Evolutionary conservation across 2,113 vertebrate species (phyloP).

Genomic region (Sprattus sprattus): DNA sequence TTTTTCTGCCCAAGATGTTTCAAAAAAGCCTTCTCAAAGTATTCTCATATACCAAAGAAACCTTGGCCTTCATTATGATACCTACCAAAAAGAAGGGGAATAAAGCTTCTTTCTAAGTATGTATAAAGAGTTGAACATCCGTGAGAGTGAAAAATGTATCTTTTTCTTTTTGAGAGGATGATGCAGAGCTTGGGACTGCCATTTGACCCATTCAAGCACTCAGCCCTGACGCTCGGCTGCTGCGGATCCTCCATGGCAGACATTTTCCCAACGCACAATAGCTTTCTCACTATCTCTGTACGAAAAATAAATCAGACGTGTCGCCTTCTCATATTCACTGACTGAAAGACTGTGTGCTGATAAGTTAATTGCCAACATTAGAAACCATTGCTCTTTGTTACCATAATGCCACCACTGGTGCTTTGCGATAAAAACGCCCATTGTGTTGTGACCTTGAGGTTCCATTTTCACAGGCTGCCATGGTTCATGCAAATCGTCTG

Average conservation of each 20-base stretch:
- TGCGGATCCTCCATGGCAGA: not conserved
- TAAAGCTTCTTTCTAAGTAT: not conserved
- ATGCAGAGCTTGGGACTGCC: not conserved
- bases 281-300: not conserved
- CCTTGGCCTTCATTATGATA: not conserved
- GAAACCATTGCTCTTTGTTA: slow-evolving; percentile 47
- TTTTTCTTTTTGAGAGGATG: not conserved
- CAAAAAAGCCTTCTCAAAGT: not conserved
- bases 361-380: slow-evolving; percentile 67
- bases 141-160: not conserved
- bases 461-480: slow-evolving; percentile 51
- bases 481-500: slow-evolving; percentile 30
- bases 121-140: not conserved
- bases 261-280: not conserved
- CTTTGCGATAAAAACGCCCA: slow-evolving; percentile 52
- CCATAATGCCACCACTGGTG: slow-evolving; percentile 52
- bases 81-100: not conserved
- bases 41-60: not conserved
- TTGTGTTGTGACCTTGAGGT: slow-evolving; percentile 60
- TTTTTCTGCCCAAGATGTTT: not conserved
- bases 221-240: not conserved
- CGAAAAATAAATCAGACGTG: slow-evolving; percentile 47
- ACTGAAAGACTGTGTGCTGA: slow-evolving; percentile 58
- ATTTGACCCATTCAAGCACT: not conserved
- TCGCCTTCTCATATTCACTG: slow-evolving; percentile 43